Conservation (phyloP, 2,888 invertebrate genomes). For the Aradus depressus region DNA sequence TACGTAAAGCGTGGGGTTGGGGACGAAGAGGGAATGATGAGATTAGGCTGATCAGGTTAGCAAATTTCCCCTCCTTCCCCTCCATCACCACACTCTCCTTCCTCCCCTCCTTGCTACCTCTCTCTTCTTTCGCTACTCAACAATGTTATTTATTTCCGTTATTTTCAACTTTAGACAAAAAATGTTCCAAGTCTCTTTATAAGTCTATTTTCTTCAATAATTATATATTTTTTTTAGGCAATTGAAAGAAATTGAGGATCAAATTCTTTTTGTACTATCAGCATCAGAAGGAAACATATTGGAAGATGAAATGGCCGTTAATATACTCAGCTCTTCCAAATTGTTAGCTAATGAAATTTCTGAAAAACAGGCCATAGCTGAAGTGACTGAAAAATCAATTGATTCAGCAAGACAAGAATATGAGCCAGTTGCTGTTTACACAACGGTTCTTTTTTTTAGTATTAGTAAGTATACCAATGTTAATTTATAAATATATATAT, state of each 20-base stretch:
- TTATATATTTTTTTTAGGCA: conserved; percentile 39
- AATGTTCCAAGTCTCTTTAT: too few species aligned
- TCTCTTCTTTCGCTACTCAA: too few species aligned
- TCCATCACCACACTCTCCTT: too few species aligned
- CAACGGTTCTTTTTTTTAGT: conserved; percentile 83
- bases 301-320: conserved; percentile 86
- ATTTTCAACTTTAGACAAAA: too few species aligned
- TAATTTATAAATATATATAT: background rate
- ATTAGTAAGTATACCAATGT: conserved; percentile 53
- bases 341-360: conserved; percentile 80
- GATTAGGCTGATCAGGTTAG: too few species aligned
- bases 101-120: too few species aligned
- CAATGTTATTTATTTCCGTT: too few species aligned
- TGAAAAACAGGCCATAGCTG: conserved; percentile 79
- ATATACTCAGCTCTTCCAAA: conserved; percentile 81
- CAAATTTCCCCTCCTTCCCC: too few species aligned
- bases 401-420: conserved; percentile 75
- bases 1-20: too few species aligned
- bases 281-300: conserved; percentile 65
- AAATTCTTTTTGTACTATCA: conserved; percentile 69
- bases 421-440: conserved; percentile 80
- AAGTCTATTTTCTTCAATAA: background rate
- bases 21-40: too few species aligned
- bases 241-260: conserved; percentile 79
- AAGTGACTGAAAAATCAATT: conserved; percentile 81